These are phyloP conservation scores for Peromyscus californicus DNA, from an alignment of 2,113 vertebrate species.

Conservation along the genomic window DNA sequence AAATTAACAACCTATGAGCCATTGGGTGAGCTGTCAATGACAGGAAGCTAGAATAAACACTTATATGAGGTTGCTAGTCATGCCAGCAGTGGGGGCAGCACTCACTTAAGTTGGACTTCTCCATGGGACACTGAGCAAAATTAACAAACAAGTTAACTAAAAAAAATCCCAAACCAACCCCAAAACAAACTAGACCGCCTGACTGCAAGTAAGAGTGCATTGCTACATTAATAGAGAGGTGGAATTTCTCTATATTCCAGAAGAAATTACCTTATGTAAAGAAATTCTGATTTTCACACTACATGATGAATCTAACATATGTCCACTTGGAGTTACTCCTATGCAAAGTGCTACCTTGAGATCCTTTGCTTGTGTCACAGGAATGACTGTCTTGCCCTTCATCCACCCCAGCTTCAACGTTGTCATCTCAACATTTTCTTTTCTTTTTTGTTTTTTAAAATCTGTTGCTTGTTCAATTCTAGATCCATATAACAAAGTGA, in stretches of 20 bases:
- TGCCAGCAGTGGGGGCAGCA: not conserved
- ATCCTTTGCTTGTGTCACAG: no score
- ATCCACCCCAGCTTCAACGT: not conserved
- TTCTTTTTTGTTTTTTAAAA: no score
- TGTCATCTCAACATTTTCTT: not conserved
- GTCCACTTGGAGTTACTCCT: no score
- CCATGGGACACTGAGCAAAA: not conserved
- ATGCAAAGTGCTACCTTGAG: not conserved
- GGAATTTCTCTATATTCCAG: not conserved
- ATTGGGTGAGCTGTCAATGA: not conserved
- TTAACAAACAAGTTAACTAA: not conserved
- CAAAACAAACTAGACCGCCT: not conserved
- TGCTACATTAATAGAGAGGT: not conserved
- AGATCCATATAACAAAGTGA: not conserved
- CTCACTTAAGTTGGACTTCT: not conserved
- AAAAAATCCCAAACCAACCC: not conserved
- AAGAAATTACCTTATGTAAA: not conserved
- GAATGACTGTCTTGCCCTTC: not conserved
- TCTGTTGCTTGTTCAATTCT: not conserved
- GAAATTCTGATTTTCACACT: not conserved
- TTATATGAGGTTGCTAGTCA: not conserved
- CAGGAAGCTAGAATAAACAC: not conserved
- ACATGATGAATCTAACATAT: rapidly evolving
- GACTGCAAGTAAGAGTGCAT: not conserved
- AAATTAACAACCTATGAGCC: not conserved